phyloP scores from a whole-genome alignment of 2,113 vertebrate species.

The Procavia capensis region DNA sequence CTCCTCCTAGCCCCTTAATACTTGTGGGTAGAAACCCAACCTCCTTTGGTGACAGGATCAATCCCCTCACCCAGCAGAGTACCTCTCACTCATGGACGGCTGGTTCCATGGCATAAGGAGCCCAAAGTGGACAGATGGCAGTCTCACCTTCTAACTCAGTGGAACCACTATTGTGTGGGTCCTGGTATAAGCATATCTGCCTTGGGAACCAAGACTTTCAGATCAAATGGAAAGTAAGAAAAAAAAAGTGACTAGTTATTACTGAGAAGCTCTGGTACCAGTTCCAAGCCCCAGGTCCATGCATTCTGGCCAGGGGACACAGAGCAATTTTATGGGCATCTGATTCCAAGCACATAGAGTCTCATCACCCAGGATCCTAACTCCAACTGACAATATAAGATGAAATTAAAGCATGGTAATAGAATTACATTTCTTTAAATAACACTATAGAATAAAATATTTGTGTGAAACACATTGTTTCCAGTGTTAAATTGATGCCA shows the following conservation, averaged over 20 bases:
- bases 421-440: neutral
- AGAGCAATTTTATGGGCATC: neutral
- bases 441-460: neutral
- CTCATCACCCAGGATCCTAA: neutral
- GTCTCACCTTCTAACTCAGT: neutral
- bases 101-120: neutral
- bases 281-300: neutral
- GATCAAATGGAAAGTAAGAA: neutral
- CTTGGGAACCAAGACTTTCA: neutral
- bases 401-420: neutral
- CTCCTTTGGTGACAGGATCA: neutral
- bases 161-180: neutral
- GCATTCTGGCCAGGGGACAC: neutral
- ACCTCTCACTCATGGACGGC: neutral
- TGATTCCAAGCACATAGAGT: neutral
- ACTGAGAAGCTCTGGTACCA: neutral
- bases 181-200: neutral
- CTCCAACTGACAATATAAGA: neutral
- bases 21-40: neutral
- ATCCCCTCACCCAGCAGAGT: neutral
- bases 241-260: neutral
- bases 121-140: neutral
- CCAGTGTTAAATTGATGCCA: neutral
- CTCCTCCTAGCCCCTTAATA: neutral
- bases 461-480: neutral